Evolutionary conservation across 2,888 invertebrate genomes (phyloP), one percentile per base, ranked within the genome.

Genomic region (Tinea semifulvella): DNA sequence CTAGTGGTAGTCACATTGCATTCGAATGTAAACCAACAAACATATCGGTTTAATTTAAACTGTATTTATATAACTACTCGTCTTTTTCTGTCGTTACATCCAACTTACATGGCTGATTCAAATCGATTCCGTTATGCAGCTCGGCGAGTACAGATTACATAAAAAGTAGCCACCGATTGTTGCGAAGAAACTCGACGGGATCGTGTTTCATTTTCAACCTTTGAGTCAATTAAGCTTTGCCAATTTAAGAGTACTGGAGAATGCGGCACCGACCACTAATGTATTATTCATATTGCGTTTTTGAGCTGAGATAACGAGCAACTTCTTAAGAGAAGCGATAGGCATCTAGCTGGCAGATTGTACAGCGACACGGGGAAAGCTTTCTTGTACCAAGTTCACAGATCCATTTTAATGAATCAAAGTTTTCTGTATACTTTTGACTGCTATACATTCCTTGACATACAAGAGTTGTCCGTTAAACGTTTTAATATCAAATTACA

Each of bases 251-350:
- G 68, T 65, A 61, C 63, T 54, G 63, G 60, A 55, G 60, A 63
- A 65, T 65, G 63, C 63, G 57, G 65, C 64, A 68, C 63, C 65
- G 67, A 55, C 61, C 61, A 63, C 73, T 75, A 63, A 79, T 80
- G 80, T 73, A 74, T 80, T 79, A 80, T 80, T 80, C 79, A 80
- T 80, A 76, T 70, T 72, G 72, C 72, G 75, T 71, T 75, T 77
- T 76, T 77, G 73, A 48, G 45, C 16, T 26, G 35, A 77, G 79
- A 79, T 80, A 79, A 80, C 80, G 77, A 80, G 77, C 71, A 63
- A 62, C 58, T 65, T 66, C 66, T 71, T 66, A 69, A 71, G 28
- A 43, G 68, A 66, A 71, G 28, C 25, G 77, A 80, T 80, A 77
- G 71, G 70, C 73, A 80, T 80, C 80, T 76, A 73, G 71, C 57